phyloP scores from a whole-genome alignment of 2,797 vertebrate species.

The Microchirus variegatus region DNA sequence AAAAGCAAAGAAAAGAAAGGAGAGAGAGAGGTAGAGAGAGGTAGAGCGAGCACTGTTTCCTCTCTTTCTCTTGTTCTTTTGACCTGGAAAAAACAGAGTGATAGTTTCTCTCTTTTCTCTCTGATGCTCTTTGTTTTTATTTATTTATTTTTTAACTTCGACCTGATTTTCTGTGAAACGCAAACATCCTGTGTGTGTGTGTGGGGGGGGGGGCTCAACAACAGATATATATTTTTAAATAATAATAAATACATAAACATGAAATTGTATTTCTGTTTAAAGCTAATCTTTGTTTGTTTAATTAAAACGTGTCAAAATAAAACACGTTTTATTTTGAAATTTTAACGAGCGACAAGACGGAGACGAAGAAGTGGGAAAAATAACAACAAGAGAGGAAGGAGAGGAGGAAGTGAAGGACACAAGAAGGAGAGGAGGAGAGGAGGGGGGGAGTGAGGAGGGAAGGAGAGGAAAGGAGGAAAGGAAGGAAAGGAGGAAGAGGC shows the following conservation, averaged over 20 bases:
- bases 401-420: background rate
- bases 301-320: too few relatives aligned
- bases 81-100: constrained; percentile 70
- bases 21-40: constrained; percentile 8
- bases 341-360: too few relatives aligned
- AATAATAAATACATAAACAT: too few relatives aligned
- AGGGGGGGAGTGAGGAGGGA: constrained; percentile 46
- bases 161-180: constrained; percentile 70
- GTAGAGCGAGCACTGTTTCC: constrained; percentile 22
- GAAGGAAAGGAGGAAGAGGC: constrained; percentile 37
- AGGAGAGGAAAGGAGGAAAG: constrained; percentile 37
- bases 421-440: constrained; percentile 36
- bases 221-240: too few relatives aligned
- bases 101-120: constrained; percentile 61
- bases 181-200: constrained; percentile 76
- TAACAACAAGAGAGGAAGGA: background rate
- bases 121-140: constrained; percentile 40
- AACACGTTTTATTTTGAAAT: too few relatives aligned
- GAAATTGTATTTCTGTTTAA: too few relatives aligned
- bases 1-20: constrained; percentile 62
- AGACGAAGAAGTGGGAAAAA: too few relatives aligned
- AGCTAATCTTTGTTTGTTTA: too few relatives aligned
- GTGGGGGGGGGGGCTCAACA: too few relatives aligned
- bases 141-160: constrained; percentile 57
- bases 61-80: constrained; percentile 62